phyloP scores from a whole-genome alignment of 2,888 invertebrate genomes.

The Gymnoscelis rufifasciata region DNA sequence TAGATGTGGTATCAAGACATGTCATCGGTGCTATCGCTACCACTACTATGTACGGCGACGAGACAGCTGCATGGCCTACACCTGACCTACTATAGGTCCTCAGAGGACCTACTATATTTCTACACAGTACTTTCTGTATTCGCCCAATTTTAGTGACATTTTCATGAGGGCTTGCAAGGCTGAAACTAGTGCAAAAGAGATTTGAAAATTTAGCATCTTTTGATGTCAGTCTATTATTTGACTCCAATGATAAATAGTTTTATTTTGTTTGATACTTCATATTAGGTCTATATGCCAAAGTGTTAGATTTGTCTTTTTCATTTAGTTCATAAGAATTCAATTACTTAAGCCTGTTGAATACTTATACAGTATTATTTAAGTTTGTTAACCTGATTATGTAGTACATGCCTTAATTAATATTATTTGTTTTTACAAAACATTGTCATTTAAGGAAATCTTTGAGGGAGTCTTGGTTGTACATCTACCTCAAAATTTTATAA shows the following conservation, averaged over 20 bases:
- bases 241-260: not conserved
- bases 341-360: too few relatives aligned
- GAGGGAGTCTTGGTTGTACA: constrained; percentile 10
- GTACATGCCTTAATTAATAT: too few relatives aligned
- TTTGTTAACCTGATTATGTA: too few relatives aligned
- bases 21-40: constrained; percentile 92
- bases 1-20: constrained; percentile 97
- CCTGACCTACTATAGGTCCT: constrained; percentile 52
- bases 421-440: not conserved
- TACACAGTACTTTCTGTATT: constrained; percentile 19
- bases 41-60: constrained; percentile 91
- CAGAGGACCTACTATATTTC: constrained; percentile 27
- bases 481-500: constrained; percentile 24
- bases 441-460: not conserved
- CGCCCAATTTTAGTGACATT: constrained; percentile 22
- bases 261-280: constrained; percentile 4
- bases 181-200: constrained; percentile 13
- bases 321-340: too few relatives aligned
- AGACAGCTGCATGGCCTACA: constrained; percentile 69
- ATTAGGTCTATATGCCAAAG: too few relatives aligned
- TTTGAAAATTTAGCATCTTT: constrained; percentile 6
- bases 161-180: constrained; percentile 11
- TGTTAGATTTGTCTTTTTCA: too few relatives aligned
- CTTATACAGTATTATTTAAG: not conserved
- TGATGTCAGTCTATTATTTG: not conserved